Base-by-base conservation (phyloP, 1,140 invertebrate species). In the Brachionus asplanchnoidis region DNA sequence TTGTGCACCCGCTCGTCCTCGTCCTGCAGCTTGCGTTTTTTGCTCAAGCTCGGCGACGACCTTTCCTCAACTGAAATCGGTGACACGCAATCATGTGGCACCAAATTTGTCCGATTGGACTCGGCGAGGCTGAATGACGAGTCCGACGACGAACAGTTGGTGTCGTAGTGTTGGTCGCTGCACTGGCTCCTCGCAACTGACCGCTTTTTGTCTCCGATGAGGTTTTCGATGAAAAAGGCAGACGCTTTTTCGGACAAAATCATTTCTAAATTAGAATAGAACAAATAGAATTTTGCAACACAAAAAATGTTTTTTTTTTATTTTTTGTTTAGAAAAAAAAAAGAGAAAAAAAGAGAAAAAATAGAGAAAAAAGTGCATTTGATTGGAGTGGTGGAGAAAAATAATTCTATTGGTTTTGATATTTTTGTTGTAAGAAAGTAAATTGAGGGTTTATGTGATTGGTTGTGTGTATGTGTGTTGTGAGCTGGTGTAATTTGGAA, bases 201-300 rank as follows among this genome's bases (percentile, higher is more conserved):
- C 32, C 5, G 53, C 79, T 82, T 82, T 23, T 82, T 68, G 28
- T 56, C 77, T 2, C 26, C 32, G 8, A 82, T 82, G 17, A 82
- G 36, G 14, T 82, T 82, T 26, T 82, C 79, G 2, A 82, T 82
- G 26, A 60, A 82, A 46, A 82, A 82, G 3, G 79, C 79, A 9
- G 79, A 82, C 23, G 79, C 79, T 26, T 82, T 82, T 65, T 82
- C 79, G 17, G 79, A 82, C 40, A 82, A n/a, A 14, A 82, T 65
- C 79, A 82, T 82, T 68, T 82, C 44, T 12, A 46, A 46, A 12
- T 46, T 46, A 3, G 7, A 14, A 46, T 12, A 14, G 0, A 46
- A 46, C 14, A 46, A 46, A 46, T 46, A 46, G 1, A 46, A 46
- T 12, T 46, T 14, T 0, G 6, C 32, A 36, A 36, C 32, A 36